Conservation (phyloP, 2,888 invertebrate genomes). For the Lamellibrachia satsuma region DNA sequence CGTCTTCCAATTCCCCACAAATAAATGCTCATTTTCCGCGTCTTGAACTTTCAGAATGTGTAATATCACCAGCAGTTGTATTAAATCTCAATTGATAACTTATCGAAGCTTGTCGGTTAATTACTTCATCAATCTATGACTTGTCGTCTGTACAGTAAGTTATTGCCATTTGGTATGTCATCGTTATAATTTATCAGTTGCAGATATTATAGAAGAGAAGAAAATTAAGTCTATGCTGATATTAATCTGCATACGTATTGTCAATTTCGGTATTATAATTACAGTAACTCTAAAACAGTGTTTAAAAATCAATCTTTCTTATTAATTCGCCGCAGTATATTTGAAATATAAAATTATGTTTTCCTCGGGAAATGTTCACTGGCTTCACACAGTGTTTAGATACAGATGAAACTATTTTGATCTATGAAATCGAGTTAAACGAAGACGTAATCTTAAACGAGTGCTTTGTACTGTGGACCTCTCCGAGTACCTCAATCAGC, state of each 20-base stretch:
- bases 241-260: background rate
- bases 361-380: background rate
- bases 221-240: background rate
- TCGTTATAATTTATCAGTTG: background rate
- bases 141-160: background rate
- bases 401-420: background rate
- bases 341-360: background rate
- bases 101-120: background rate
- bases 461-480: background rate
- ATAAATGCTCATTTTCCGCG: conserved; percentile 6
- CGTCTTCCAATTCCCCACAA: background rate
- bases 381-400: background rate
- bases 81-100: conserved; percentile 11
- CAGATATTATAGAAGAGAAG: background rate
- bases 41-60: conserved; percentile 12
- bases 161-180: background rate
- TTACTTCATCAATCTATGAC: background rate
- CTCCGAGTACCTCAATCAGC: background rate
- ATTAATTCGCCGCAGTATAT: background rate
- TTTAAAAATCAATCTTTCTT: background rate
- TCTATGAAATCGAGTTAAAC: background rate
- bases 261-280: background rate
- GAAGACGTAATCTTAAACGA: background rate
- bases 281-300: background rate
- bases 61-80: background rate